These are phyloP conservation scores for Synaphobranchus kaupii DNA, from an alignment of 2,797 vertebrate genomes.

Conservation along the genomic window DNA sequence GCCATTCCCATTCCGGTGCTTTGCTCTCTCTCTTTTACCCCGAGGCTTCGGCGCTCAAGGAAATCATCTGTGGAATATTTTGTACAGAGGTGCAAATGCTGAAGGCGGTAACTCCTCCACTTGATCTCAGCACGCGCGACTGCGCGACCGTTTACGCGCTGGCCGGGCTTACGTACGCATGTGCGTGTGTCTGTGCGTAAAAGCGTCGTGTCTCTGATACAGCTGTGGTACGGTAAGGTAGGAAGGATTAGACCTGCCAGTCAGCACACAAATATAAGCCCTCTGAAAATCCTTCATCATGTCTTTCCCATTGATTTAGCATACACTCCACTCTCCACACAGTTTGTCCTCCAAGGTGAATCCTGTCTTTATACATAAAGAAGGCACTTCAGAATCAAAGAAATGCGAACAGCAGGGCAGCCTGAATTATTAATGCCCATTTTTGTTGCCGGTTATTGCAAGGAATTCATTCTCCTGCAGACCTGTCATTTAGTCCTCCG, in stretches of 20 bases:
- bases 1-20: neutral
- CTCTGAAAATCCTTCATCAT: slow-evolving; percentile 43
- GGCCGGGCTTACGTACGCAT: neutral
- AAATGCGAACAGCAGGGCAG: neutral
- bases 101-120: too few relatives aligned
- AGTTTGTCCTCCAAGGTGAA: neutral
- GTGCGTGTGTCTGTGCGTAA: neutral
- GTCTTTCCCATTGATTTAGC: slow-evolving; percentile 51
- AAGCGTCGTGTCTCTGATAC: slow-evolving; percentile 11
- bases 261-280: slow-evolving; percentile 43
- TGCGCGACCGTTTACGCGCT: too few relatives aligned
- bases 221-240: slow-evolving; percentile 25
- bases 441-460: neutral
- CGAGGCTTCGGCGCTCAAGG: neutral
- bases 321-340: slow-evolving; percentile 29
- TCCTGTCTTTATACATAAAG: neutral
- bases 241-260: slow-evolving; percentile 44
- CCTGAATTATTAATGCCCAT: neutral
- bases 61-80: neutral
- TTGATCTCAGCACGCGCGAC: too few relatives aligned
- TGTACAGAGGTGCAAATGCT: neutral
- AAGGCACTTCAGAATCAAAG: neutral
- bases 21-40: neutral
- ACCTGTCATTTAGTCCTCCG: too few relatives aligned
- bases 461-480: neutral